Evolutionary conservation across 2,888 invertebrate species (phyloP), one percentile per base, ranked within the genome.

Genomic region (Sarcophaga variegata): DNA sequence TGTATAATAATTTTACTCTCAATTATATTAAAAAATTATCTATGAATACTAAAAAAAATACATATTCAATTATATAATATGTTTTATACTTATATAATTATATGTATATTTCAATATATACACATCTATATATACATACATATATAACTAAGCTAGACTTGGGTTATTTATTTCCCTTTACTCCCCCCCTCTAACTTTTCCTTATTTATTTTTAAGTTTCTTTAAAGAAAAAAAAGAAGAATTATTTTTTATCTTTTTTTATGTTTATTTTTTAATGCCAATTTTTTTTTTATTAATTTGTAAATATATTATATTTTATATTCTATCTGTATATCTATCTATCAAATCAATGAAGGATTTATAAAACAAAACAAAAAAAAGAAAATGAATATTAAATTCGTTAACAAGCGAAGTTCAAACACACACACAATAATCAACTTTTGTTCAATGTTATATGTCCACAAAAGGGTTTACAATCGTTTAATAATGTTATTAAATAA

Each of bases 291-390:
- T 74, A 66, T n/a, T 72, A 10, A 47, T 54, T 22, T 14, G 70
- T 75, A 54, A 62, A 27, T 66, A 77, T 74, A 74, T 22, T 2
- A 49, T 54, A 71, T 69, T 69, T 69, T 49, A 70, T 70, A n/a
- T 64, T 6, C 10, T 63, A 75, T 45, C 20, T 72, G n/a, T 37
- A 37, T 45, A 45, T 74, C 27, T 74, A 37, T 3, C n/a, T 54
- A 54, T 54, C 17, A 70, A 81, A 54, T 64, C n/a, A 64, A 54
- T 77, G 83, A 83, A 77, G 80, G 81, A 77, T 74, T 81, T 76
- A 17, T 70, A 80, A 63, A 66, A 60, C 67, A 37, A 37, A 37
- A 37, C 20, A 20, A 37, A 27, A 20, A 37, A 27, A 37, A 8
- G 37, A 37, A 37, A 37, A 37, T 37, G 37, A 1, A 37, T 37